phyloP scores from a whole-genome alignment of 2,888 invertebrate genomes.

The Cataglyphis rosenhaueri region DNA sequence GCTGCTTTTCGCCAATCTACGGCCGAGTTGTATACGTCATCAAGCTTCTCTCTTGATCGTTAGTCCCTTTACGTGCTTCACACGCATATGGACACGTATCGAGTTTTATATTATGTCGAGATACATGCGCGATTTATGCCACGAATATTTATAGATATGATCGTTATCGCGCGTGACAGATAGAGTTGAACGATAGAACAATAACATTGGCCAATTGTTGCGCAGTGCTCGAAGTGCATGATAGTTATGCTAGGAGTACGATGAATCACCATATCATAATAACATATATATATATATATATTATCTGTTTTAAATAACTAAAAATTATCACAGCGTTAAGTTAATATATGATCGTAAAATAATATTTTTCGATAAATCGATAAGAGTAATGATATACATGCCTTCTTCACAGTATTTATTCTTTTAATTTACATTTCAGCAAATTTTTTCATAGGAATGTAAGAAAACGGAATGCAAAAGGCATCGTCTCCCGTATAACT shows the following conservation, averaged over 20 bases:
- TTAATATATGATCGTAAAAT: neutral
- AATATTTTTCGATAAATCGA: neutral
- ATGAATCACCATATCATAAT: constrained; percentile 7
- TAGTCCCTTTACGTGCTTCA: constrained; percentile 72
- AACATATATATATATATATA: neutral
- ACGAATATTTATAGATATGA: constrained; percentile 59
- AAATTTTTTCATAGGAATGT: neutral
- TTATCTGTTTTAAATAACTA: neutral
- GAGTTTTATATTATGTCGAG: constrained; percentile 47
- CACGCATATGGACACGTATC: constrained; percentile 65
- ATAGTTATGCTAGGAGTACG: constrained; percentile 60
- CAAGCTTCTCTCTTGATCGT: constrained; percentile 75
- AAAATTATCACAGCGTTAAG: neutral
- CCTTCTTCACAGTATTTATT: neutral
- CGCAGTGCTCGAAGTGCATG: constrained; percentile 81
- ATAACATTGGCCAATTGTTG: constrained; percentile 84
- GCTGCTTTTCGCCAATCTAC: constrained; percentile 84
- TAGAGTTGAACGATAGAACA: constrained; percentile 64
- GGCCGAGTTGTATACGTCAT: constrained; percentile 71
- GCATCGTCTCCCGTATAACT: constrained; percentile 56
- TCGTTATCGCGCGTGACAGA: constrained; percentile 68
- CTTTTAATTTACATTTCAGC: constrained; percentile 9
- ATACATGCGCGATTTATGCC: constrained; percentile 28
- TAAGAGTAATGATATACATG: neutral
- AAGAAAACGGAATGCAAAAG: constrained; percentile 21